A percentile compares a stretch with the other conserved stretches of the same genome.
These are phyloP conservation scores for Chironomus tepperi DNA, from an alignment of 1,140 invertebrate species.

Conservation along the genomic window DNA sequence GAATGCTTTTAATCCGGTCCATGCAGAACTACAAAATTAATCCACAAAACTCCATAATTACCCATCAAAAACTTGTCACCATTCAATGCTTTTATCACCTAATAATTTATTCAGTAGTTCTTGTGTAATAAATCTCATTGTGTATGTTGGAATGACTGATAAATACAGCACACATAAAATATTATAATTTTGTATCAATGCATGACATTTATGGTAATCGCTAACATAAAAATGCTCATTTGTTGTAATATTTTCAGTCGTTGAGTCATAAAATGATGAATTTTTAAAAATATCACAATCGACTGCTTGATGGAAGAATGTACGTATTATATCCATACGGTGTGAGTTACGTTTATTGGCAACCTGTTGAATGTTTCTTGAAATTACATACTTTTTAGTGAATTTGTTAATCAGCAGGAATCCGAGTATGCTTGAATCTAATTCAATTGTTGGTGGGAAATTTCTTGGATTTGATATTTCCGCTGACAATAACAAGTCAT, in stretches of 20 bases:
- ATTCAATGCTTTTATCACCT: not conserved
- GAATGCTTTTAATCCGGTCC: too few relatives aligned
- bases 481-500: conserved; percentile 54
- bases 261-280: not conserved
- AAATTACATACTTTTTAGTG: conserved; percentile 55
- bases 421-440: conserved; percentile 58
- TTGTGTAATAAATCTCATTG: conserved; percentile 43
- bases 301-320: conserved; percentile 60
- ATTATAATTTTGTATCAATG: conserved; percentile 46
- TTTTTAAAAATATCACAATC: conserved; percentile 29
- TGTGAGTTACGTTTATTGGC: conserved; percentile 46
- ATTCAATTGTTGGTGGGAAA: conserved; percentile 49
- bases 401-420: conserved; percentile 60
- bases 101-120: not conserved
- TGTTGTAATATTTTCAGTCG: conserved; percentile 35
- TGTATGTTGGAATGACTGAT: conserved; percentile 54
- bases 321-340: conserved; percentile 56
- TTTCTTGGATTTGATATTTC: conserved; percentile 54
- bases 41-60: too few relatives aligned
- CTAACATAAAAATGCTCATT: conserved; percentile 71
- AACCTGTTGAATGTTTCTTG: conserved; percentile 48
- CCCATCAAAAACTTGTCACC: not conserved
- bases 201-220: conserved; percentile 77
- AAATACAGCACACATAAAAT: conserved; percentile 60
- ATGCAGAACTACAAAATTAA: too few relatives aligned